These are phyloP conservation scores for Tethya wilhelma DNA, from an alignment of 37 sponge, comb jelly and placozoan species.

Conservation along the genomic window DNA sequence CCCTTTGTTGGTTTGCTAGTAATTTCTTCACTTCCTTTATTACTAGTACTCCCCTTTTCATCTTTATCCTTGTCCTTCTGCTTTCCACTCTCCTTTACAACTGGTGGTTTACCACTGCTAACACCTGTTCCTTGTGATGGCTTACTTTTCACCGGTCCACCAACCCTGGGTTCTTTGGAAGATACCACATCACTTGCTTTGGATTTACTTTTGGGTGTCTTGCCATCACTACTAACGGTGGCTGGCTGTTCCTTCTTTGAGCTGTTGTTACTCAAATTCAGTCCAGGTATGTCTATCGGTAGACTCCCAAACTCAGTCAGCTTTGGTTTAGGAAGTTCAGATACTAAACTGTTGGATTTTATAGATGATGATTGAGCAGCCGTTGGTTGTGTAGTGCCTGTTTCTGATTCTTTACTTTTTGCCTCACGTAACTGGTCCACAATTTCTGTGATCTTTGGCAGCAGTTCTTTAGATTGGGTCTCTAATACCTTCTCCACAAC, in stretches of 20 bases:
- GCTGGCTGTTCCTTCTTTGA: slow-evolving; percentile 17
- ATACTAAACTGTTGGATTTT: not conserved
- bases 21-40: not conserved
- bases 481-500: slow-evolving; percentile 55
- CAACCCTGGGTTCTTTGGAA: not conserved
- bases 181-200: not conserved
- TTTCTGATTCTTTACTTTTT: not conserved
- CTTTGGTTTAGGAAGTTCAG: slow-evolving; percentile 1
- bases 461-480: slow-evolving; percentile 41
- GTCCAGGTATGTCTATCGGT: slow-evolving; percentile 52
- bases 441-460: slow-evolving; percentile 47
- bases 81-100: slow-evolving; percentile 19
- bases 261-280: not conserved
- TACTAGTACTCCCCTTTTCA: not conserved
- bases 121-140: not conserved
- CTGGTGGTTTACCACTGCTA: not conserved
- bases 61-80: not conserved
- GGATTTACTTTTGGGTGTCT: slow-evolving; percentile 4
- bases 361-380: not conserved
- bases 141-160: not conserved
- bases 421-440: slow-evolving; percentile 14
- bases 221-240: not conserved
- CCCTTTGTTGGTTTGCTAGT: not conserved
- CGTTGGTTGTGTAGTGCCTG: not conserved
- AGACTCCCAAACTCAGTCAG: not conserved